Evolutionary conservation across 2,797 vertebrate genomes (phyloP).

Genomic region (Argya squamiceps): DNA sequence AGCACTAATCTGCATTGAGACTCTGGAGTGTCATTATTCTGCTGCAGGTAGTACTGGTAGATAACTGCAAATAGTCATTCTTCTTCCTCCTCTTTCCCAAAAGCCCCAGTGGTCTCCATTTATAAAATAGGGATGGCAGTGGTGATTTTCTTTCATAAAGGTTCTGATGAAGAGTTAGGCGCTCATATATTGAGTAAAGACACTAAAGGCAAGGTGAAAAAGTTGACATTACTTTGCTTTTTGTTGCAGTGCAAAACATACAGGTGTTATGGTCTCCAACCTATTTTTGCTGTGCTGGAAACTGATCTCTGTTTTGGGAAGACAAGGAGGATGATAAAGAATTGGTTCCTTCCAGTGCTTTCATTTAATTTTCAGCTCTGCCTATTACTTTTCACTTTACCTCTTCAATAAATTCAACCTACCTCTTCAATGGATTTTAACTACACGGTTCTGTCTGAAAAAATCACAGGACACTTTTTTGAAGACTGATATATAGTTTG

Average conservation of each 20-base stretch:
- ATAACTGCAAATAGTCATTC: neutral
- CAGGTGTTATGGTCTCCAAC: fast-evolving
- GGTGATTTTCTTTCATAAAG: neutral
- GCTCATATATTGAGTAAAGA: neutral
- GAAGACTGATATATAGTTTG: neutral
- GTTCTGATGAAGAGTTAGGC: neutral
- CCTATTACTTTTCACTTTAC: neutral
- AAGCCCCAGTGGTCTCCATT: neutral
- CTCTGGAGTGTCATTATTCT: neutral
- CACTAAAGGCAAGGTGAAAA: neutral
- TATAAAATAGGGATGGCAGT: neutral
- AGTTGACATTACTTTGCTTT: neutral
- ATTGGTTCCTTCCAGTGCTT: neutral
- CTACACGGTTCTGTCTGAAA: neutral
- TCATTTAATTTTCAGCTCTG: neutral
- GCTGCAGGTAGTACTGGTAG: neutral
- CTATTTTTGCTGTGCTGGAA: neutral
- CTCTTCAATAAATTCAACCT: neutral
- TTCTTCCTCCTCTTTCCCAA: neutral
- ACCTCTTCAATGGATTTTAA: neutral
- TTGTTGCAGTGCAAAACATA: neutral
- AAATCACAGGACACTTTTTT: neutral
- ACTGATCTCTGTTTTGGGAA: neutral
- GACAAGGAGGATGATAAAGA: neutral
- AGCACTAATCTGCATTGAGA: neutral